Percentiles rank a stretch among this genome's conserved stretches.
Conservation (phyloP, 2,888 invertebrate genomes). For the Aphodius granarius region DNA sequence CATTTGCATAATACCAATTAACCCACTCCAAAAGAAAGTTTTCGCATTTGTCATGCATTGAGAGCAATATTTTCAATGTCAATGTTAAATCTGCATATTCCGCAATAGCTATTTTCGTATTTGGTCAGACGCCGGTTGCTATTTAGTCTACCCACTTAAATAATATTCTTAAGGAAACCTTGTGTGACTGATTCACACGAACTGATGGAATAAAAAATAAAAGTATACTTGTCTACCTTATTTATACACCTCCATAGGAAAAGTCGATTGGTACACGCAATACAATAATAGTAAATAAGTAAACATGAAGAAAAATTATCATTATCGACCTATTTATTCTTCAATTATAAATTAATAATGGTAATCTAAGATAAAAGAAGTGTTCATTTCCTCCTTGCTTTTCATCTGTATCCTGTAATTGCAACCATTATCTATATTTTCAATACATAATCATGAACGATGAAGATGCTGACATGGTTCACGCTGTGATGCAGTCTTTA, state of each 20-base stretch:
- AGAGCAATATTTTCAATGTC: background rate
- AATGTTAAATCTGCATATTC: background rate
- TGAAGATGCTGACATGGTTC: background rate
- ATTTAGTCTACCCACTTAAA: background rate
- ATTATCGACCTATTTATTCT: background rate
- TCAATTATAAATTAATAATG: background rate
- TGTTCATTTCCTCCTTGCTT: background rate
- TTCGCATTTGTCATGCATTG: background rate
- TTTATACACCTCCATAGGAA: background rate
- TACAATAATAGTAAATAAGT: background rate
- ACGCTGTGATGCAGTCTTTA: background rate
- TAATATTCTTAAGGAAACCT: background rate
- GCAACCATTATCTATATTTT: background rate
- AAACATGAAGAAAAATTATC: background rate
- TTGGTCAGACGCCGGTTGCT: background rate
- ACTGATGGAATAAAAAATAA: background rate
- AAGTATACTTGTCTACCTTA: background rate
- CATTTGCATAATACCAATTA: background rate
- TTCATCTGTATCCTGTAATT: background rate
- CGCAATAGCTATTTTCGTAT: background rate
- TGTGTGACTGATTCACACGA: too few relatives aligned
- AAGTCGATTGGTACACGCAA: background rate
- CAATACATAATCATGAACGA: background rate
- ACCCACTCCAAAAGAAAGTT: background rate
- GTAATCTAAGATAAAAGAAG: background rate